A percentile compares a stretch with the other conserved stretches of the same genome.
These are phyloP conservation scores for Caenorhabditis macrosperma DNA, from an alignment of 2,888 invertebrate genomes.

Conservation along the genomic window DNA sequence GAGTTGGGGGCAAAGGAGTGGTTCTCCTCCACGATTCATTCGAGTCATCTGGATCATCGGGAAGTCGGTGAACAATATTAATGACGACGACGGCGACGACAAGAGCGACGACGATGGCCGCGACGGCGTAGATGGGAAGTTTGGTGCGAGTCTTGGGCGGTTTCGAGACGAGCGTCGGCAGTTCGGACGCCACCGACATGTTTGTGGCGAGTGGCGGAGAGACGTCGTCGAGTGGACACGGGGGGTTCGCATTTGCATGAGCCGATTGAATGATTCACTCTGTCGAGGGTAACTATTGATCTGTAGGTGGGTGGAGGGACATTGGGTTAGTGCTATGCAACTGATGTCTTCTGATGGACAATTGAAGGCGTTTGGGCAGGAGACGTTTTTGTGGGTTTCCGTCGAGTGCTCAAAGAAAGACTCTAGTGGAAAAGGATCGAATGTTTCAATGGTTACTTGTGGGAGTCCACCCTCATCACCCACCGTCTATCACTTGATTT, in stretches of 20 bases:
- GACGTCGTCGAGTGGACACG: slow-evolving; percentile 17
- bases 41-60: slow-evolving; percentile 18
- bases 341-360: no score
- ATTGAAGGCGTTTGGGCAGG: no score
- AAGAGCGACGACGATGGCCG: slow-evolving; percentile 52
- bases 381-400: no score
- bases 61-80: slow-evolving; percentile 49
- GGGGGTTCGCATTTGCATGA: slow-evolving; percentile 52
- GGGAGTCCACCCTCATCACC: no score
- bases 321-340: no score
- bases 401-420: no score
- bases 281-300: slow-evolving; percentile 19
- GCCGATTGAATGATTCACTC: slow-evolving; percentile 48
- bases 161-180: slow-evolving; percentile 39
- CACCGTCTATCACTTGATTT: no score
- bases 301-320: not conserved
- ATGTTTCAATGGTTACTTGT: no score
- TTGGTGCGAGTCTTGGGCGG: slow-evolving; percentile 47
- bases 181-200: slow-evolving; percentile 48
- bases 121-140: slow-evolving; percentile 48
- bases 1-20: not conserved
- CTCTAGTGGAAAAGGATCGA: no score
- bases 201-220: slow-evolving; percentile 13
- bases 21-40: not conserved
- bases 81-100: slow-evolving; percentile 46